phyloP scores from a whole-genome alignment of 2,113 vertebrate genomes.

The Nerophis ophidion region DNA sequence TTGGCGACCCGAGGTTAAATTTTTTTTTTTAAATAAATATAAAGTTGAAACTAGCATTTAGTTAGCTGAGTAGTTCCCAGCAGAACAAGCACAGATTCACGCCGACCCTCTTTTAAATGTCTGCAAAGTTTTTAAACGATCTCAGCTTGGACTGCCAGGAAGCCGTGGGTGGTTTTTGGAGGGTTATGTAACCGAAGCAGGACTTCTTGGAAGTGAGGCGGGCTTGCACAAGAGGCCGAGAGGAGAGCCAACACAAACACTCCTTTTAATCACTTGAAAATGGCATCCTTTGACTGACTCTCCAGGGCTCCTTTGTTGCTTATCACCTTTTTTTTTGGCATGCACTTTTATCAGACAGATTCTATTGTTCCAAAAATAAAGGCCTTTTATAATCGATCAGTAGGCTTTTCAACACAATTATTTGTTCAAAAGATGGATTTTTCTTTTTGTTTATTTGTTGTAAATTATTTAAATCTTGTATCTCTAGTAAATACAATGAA shows the following conservation, averaged over 20 bases:
- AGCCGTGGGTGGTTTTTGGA: slow-evolving; percentile 23
- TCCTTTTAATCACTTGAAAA: not conserved
- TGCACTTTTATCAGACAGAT: not conserved
- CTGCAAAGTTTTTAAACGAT: not conserved
- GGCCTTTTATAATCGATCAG: too few relatives aligned
- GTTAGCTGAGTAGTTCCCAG: too few relatives aligned
- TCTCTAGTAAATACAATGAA: too few relatives aligned
- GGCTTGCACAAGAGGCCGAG: not conserved
- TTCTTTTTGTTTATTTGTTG: too few relatives aligned
- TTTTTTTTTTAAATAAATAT: too few relatives aligned
- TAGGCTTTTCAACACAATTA: too few relatives aligned
- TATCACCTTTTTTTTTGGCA: not conserved
- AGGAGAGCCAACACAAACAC: slow-evolving; percentile 11
- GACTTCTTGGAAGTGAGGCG: slow-evolving; percentile 7
- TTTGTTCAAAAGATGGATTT: too few relatives aligned
- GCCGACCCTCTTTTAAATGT: too few relatives aligned
- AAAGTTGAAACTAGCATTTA: not conserved
- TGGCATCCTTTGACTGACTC: not conserved
- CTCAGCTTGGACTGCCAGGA: slow-evolving; percentile 27
- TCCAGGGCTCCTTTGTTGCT: too few relatives aligned
- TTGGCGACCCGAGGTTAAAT: not conserved
- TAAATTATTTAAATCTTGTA: too few relatives aligned
- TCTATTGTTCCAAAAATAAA: too few relatives aligned
- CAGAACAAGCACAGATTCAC: too few relatives aligned
- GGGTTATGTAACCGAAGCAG: slow-evolving; percentile 32